phyloP scores from a whole-genome alignment of 2,113 vertebrate species.

The Motacilla tschutschensis region DNA sequence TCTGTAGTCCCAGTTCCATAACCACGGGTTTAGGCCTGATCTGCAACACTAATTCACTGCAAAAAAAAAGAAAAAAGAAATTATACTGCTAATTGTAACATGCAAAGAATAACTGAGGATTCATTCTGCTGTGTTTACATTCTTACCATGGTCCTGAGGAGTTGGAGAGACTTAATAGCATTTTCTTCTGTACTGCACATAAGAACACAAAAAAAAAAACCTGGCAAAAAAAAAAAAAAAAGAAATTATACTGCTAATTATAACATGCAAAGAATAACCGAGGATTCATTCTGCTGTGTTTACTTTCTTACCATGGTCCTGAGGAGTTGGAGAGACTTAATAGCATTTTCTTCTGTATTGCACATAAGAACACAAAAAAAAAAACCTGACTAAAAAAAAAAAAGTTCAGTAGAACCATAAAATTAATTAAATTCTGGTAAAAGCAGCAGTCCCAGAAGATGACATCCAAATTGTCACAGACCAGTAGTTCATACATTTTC shows the following conservation, averaged over 20 bases:
- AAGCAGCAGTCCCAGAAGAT: background rate
- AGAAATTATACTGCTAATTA: accelerated
- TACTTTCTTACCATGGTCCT: background rate
- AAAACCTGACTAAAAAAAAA: background rate
- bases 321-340: background rate
- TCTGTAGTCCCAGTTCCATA: background rate
- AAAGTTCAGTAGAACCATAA: background rate
- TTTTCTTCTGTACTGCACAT: background rate
- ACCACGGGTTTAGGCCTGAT: background rate
- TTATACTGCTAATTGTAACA: accelerated
- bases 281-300: background rate
- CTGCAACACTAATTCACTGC: accelerated
- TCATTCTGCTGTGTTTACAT: background rate
- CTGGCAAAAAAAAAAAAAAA: background rate
- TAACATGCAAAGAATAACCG: background rate
- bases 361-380: background rate
- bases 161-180: background rate
- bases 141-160: background rate
- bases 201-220: background rate
- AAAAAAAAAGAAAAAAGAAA: background rate
- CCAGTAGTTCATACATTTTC: background rate
- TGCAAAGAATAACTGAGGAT: background rate
- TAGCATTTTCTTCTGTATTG: background rate
- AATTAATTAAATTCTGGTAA: background rate
- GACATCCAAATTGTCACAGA: background rate